These are phyloP conservation scores for Latrodectus hesperus DNA, from an alignment of 2,888 invertebrate species.

Conservation along the genomic window DNA sequence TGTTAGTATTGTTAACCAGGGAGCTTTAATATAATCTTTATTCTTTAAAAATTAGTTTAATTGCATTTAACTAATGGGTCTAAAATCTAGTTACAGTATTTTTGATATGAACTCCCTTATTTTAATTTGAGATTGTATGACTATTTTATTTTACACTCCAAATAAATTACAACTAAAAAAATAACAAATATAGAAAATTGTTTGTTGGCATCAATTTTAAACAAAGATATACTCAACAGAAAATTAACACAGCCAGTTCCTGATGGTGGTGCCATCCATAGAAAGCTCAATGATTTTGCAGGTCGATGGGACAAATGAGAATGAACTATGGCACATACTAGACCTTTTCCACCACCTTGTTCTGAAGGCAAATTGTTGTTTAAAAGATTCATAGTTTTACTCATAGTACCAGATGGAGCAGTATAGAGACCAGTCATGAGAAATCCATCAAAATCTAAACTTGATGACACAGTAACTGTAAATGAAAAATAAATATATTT, in stretches of 20 bases:
- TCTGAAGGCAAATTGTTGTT: conserved; percentile 29
- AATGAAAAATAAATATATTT: not conserved
- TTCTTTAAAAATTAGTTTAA: too few relatives aligned
- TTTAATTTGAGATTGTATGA: too few relatives aligned
- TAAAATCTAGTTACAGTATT: too few relatives aligned
- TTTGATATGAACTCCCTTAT: too few relatives aligned
- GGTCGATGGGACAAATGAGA: conserved; percentile 73
- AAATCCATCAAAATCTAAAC: conserved; percentile 75
- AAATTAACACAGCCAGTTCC: conserved; percentile 75
- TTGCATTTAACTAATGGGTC: too few relatives aligned
- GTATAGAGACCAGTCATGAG: conserved; percentile 75
- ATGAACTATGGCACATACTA: conserved; percentile 75
- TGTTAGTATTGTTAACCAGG: too few relatives aligned
- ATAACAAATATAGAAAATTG: too few relatives aligned
- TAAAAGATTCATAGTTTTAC: conserved; percentile 31
- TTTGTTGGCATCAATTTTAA: too few relatives aligned
- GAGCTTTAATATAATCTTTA: too few relatives aligned
- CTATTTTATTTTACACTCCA: too few relatives aligned
- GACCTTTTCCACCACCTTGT: conserved; percentile 72
- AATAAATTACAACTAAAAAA: too few relatives aligned
- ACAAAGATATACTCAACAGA: conserved; percentile 71
- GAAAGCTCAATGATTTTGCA: conserved; percentile 73
- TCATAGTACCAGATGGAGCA: conserved; percentile 70
- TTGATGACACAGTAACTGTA: conserved; percentile 74
- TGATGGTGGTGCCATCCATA: conserved; percentile 75